Base-by-base conservation (phyloP, 1,140 invertebrate species). In the Drosophila grimshawi region DNA sequence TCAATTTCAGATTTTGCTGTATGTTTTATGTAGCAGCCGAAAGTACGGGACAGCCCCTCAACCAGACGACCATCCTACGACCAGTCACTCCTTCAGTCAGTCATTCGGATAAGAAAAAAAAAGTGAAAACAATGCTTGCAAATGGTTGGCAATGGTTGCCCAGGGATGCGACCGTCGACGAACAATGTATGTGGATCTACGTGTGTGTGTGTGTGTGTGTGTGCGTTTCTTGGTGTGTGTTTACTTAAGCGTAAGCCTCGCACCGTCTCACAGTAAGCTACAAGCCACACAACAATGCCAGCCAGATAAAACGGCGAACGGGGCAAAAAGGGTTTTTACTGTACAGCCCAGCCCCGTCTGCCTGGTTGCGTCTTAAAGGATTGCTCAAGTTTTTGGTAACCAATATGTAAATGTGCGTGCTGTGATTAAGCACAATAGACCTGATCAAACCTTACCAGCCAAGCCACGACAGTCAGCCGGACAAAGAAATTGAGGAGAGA, bases 1-100 rank as follows among this genome's bases (percentile, higher is more conserved):
- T 89, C 85, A 89, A 89, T 89, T 89, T 89, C 85, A 89, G 85
- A 89, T 89, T 89, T 85, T 89, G 85, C 83, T 89, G 86, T 89
- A 89, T 86, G 83, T 86, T 86, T 89, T 89, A 89, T 89, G 80
- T 81, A 74, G 85, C 60, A 81, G 79, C 62, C 68, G 39, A 30
- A 19, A 39, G 39, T n/a, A 61, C 29, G 10, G 37, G 65, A 79
- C 59, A 59, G 52, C 66, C 71, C 80, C 79, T 80, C 80, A 79
- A 67, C 59, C 69, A 66, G 60, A 62, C 51, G 46, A 7, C 8
- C 32, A 29, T 5, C 39, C 6, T 19, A 35, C 19, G 11, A 53
- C 62, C 76, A 72, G 63, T 62, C 76, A 69, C 71, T 72, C 70
- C 59, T 51, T 52, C 63, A 57, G 52, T 45, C 37, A 67, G 39